Base-by-base conservation (phyloP, 2,888 invertebrate genomes). In the Urechis unicinctus region DNA sequence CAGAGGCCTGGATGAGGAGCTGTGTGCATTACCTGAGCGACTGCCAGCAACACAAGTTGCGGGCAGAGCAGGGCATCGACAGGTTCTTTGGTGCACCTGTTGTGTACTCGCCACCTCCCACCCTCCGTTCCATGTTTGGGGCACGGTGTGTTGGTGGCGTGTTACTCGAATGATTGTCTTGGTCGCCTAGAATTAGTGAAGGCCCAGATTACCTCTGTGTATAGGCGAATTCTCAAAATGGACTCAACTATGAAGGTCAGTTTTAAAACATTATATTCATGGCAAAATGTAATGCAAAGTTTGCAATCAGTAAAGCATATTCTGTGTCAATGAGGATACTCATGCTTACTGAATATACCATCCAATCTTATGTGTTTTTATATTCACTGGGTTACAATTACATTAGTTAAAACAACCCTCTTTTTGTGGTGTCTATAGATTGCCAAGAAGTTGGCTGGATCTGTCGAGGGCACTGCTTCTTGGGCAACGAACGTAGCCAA, bases 401-500 rank as follows among this genome's bases (percentile, higher is more conserved):
- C n/a, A n/a, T n/a, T n/a, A n/a, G n/a, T n/a, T n/a, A n/a, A n/a
- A n/a, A n/a, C n/a, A n/a, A n/a, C n/a, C n/a, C n/a, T n/a, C n/a
- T n/a, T n/a, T n/a, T n/a, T n/a, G n/a, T n/a, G n/a, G n/a, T n/a
- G n/a, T n/a, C n/a, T n/a, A n/a, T n/a, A n/a, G n/a, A n/a, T n/a
- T n/a, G n/a, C 36, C 4, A 50, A 50, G 24, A 50, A 50, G 50
- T 5, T 50, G 36, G 50, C 50, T 6, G 50, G 66, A 4, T 21
- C 30, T 2, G 41, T 53, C 28, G 42, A 47, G 6, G 50, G 55
- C 1, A 66, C 67, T 1, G 64, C 66, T 17, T 65, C 50, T 47
- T 68, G 66, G 67, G 50, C 31, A 13, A 66, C 66, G 6, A 66
- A 62, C 43, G 59, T 68, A 13, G 66, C 65, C 3, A 66, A 66